phyloP scores from a whole-genome alignment of 2,113 vertebrate genomes.

The Psilopogon haemacephalus region DNA sequence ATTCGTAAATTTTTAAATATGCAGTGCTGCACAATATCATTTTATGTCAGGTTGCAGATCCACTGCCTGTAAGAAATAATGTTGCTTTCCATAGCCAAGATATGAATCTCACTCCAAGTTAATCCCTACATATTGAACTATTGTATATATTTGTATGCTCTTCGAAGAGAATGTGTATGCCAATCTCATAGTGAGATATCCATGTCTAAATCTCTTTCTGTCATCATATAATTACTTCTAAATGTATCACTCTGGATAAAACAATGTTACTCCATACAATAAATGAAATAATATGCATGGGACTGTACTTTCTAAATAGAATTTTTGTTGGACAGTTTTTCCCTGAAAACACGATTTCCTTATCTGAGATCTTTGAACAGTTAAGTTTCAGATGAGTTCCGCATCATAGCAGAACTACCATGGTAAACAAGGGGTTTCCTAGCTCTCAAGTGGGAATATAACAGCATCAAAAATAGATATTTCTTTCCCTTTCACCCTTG shows the following conservation, averaged over 20 bases:
- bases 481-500: not conserved
- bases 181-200: not conserved
- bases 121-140: not conserved
- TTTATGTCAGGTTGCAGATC: not conserved
- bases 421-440: constrained; percentile 21
- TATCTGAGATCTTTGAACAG: not conserved
- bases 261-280: not conserved
- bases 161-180: not conserved
- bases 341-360: not conserved
- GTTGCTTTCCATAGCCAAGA: not conserved
- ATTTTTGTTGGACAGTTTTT: not conserved
- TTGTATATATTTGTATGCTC: not conserved
- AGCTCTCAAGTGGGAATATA: not conserved
- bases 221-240: not conserved
- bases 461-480: constrained; percentile 5
- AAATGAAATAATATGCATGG: not conserved
- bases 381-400: not conserved
- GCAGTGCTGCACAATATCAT: not conserved
- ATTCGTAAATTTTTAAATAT: not conserved
- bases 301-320: not conserved
- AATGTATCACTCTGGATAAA: not conserved
- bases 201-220: not conserved
- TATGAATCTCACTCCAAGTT: not conserved
- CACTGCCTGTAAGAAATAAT: not conserved
- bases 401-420: not conserved